These are phyloP conservation scores for Troides oblongomaculatus DNA, from an alignment of 2,888 invertebrate species.

Conservation along the genomic window DNA sequence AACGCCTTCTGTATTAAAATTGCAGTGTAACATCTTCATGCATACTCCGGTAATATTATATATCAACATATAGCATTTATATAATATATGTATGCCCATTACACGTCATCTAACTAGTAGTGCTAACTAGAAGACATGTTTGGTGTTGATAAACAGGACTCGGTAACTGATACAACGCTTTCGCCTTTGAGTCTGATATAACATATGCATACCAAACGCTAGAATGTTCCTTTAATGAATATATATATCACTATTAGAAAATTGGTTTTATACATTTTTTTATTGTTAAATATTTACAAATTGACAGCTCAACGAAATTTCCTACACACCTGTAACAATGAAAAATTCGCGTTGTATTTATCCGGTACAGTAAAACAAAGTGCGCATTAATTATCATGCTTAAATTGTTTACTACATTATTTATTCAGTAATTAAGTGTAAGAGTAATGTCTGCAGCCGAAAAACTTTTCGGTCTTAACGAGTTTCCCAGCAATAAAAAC, in stretches of 20 bases:
- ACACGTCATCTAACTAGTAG: background rate
- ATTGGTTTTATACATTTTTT: background rate
- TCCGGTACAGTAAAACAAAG: background rate
- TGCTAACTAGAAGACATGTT: background rate
- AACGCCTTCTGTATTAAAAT: too few species aligned
- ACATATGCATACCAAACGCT: background rate
- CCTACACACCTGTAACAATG: background rate
- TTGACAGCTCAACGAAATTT: too few species aligned
- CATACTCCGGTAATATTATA: too few species aligned
- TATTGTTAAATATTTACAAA: too few species aligned
- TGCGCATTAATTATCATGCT: conserved; percentile 31
- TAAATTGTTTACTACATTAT: conserved; percentile 24
- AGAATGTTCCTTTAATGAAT: background rate
- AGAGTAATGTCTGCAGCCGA: conserved; percentile 18
- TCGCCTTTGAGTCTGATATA: background rate
- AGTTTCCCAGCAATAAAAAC: conserved; percentile 27
- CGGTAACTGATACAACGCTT: background rate
- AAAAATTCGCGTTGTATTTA: background rate
- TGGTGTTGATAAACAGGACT: background rate
- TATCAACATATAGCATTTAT: too few species aligned
- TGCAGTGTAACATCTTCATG: too few species aligned
- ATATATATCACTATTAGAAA: background rate
- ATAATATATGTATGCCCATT: too few species aligned
- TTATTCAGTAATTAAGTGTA: conserved; percentile 25
- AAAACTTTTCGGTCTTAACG: conserved; percentile 27